Evolutionary conservation across 2,888 invertebrate genomes (phyloP), one percentile per base, ranked within the genome.

Genomic region (Leptopterna dolabrata): DNA sequence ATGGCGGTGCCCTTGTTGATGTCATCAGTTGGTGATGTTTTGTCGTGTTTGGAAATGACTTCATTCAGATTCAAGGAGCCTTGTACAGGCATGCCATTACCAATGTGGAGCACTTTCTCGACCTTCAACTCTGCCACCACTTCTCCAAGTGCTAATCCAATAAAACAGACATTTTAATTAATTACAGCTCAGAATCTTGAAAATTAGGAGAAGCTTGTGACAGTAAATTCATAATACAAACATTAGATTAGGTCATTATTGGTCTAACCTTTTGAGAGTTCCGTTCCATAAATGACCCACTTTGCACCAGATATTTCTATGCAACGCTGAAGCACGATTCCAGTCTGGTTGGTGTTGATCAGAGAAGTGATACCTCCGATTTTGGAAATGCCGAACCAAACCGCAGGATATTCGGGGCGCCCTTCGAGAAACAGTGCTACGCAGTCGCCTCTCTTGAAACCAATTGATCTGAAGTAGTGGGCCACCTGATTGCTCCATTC

Each of bases 401-500:
- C 92, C 76, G 93, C 92, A 2, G 94, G 93, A 90, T 93, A 94
- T 90, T 94, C 93, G 0, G 93, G 93, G 4, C 93, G 90, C 90
- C 93, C 93, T 89, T 94, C 94, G 93, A 94, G 93, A 90, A 93
- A 93, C 24, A 95, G 90, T 0, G 94, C 94, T 1, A 94, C 93
- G 24, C 93, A 92, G 91, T 94, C 94, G 3, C 94, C 94, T 73
- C 92, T 91, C 78, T 91, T 90, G 88, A 90, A 73, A n/a, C 91
- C 87, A 14, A 76, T 24, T 2, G 76, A 71, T 90, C 95, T 94
- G 91, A 98, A 96, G 16, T 95, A 93, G 83, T 96, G 96, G 7
- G 97, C 96, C n/a, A 97, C 94, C 90, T 95, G 95, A 91, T 97
- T 96, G 91, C 97, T 96, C 91, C 94, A 96, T 90, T 97, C 96